A percentile compares a stretch with the other conserved stretches of the same genome.
phyloP scores from a whole-genome alignment of 2,888 invertebrate species.

The Lissonota sp. region DNA sequence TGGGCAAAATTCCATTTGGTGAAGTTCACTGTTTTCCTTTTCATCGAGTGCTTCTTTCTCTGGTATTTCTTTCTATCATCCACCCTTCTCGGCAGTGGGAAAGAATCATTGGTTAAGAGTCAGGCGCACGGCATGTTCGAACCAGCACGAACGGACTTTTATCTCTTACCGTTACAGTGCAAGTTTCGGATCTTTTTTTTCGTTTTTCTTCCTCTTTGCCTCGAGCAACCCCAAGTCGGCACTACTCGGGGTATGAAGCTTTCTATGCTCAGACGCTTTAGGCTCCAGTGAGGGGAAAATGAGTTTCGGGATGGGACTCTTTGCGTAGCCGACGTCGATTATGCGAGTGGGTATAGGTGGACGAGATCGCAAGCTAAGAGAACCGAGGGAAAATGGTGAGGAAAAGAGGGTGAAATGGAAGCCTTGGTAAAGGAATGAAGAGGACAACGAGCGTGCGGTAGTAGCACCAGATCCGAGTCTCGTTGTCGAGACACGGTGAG shows the following conservation, averaged over 20 bases:
- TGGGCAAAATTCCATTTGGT: constrained; percentile 59
- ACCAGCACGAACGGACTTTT: constrained; percentile 44
- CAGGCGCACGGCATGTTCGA: constrained; percentile 43
- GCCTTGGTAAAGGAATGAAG: constrained; percentile 30
- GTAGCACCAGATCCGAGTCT: constrained; percentile 57
- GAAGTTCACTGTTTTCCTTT: constrained; percentile 47
- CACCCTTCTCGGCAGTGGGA: constrained; percentile 12
- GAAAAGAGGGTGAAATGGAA: constrained; percentile 16
- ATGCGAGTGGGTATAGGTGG: constrained; percentile 46
- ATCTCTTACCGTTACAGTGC: constrained; percentile 42
- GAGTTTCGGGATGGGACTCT: constrained; percentile 50
- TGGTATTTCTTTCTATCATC: constrained; percentile 17
- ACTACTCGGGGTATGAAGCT: constrained; percentile 31
- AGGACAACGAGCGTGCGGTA: constrained; percentile 45
- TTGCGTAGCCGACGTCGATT: constrained; percentile 52
- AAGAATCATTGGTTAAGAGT: constrained; percentile 32
- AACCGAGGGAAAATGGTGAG: background rate
- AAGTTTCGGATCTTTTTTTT: constrained; percentile 19
- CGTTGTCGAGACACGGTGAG: constrained; percentile 51
- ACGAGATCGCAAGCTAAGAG: too few species aligned
- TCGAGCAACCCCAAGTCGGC: constrained; percentile 19
- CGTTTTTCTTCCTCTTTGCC: constrained; percentile 32
- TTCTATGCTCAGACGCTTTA: constrained; percentile 36
- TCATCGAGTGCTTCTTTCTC: constrained; percentile 27
- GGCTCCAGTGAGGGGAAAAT: constrained; percentile 54